Conservation (phyloP, 2,797 vertebrate species). For the Ataeniobius toweri region DNA sequence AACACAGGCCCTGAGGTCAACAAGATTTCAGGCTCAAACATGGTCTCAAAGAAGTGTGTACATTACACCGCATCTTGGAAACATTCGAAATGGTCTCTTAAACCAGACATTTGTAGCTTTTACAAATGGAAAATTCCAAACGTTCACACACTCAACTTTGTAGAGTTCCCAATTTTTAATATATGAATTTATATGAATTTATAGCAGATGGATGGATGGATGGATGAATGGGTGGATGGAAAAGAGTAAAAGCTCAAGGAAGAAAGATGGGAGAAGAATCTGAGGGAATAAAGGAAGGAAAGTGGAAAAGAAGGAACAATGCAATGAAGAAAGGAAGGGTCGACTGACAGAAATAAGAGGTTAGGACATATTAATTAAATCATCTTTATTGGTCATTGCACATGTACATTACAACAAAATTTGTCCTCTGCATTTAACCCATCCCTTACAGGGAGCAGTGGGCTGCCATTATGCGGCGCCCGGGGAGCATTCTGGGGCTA, state of each 20-base stretch:
- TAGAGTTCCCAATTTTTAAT: neutral
- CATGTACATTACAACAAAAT: no score
- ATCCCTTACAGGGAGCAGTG: no score
- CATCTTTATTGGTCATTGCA: no score
- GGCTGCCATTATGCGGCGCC: no score
- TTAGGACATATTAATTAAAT: no score
- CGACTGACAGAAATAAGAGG: no score
- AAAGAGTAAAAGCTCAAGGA: neutral
- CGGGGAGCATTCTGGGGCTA: no score
- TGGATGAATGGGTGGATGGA: neutral
- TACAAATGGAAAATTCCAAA: neutral
- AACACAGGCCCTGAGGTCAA: constrained; percentile 78
- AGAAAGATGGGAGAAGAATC: neutral
- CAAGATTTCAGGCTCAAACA: constrained; percentile 5
- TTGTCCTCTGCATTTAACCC: no score
- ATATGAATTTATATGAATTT: neutral
- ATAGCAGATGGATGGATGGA: neutral
- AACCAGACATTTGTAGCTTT: neutral
- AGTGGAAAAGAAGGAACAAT: neutral
- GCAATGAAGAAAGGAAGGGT: neutral
- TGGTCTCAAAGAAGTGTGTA: neutral
- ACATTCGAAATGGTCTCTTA: neutral
- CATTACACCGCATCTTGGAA: neutral
- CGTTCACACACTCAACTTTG: neutral
- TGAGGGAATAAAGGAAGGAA: no score